These are phyloP conservation scores for Pelodiscus sinensis DNA, from an alignment of 2,113 vertebrate genomes.

Conservation along the genomic window DNA sequence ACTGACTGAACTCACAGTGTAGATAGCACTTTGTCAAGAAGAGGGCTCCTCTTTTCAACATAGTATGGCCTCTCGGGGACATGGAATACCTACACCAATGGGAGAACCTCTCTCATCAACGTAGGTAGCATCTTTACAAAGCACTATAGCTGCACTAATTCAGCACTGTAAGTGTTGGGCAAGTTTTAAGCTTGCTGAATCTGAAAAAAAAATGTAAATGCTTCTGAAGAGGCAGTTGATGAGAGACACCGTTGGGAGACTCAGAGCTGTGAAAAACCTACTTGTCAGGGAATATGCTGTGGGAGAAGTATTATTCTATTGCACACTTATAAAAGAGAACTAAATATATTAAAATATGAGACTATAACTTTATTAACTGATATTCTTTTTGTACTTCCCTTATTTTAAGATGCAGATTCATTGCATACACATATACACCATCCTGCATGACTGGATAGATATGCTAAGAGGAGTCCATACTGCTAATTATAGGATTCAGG, in stretches of 20 bases:
- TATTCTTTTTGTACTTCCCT: background rate
- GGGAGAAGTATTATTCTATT: background rate
- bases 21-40: background rate
- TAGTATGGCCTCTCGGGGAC: background rate
- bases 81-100: background rate
- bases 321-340: background rate
- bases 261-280: slow-evolving; percentile 5
- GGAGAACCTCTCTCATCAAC: background rate
- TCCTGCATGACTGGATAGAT: slow-evolving; percentile 36
- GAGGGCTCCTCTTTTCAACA: background rate
- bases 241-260: background rate
- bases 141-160: background rate
- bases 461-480: slow-evolving; percentile 43
- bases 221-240: background rate
- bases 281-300: background rate
- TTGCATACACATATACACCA: background rate
- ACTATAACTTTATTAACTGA: slow-evolving; percentile 20
- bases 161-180: background rate
- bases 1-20: background rate
- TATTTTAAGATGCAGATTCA: background rate
- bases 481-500: slow-evolving; percentile 73
- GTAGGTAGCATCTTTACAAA: background rate
- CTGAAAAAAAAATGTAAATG: background rate
- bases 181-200: background rate
- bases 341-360: background rate